Base-by-base conservation (phyloP, 2,888 invertebrate species). In the Rugalucina vietnamica region DNA sequence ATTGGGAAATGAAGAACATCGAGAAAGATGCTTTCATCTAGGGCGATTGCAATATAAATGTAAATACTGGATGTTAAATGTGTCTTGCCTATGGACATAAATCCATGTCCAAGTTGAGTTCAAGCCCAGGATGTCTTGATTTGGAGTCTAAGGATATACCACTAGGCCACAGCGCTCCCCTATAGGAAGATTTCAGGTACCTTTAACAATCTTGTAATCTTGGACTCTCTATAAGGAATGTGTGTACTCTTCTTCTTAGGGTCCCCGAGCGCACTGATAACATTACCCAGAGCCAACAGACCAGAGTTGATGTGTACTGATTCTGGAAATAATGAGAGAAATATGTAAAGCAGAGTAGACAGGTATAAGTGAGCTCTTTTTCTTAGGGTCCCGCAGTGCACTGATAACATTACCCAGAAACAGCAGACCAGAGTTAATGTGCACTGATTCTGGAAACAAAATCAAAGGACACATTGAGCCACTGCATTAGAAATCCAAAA, bases 231-330 rank as follows among this genome's bases (percentile, higher is more conserved):
- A 89, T 95, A 95, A 5, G 95, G 95, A 84, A 95, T 94, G 88
- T 95, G 95, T 18, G 90, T 85, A n/a, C 90, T 86, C 86, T 93
- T 94, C 90, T 93, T 94, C 87, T 94, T 95, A 0, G 91, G 90
- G 84, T 95, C 95, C 5, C 94, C 93, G 36, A 95, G 88, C 10
- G 95, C 94, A 90, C 94, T 94, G 88, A 95, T 95, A 3, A 95
- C 95, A 90, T 95, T 95, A 14, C 95, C 95, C 54, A 95, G 91
- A 4, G 95, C 94, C 85, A 95, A 88, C 57, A 95, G 88, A 4
- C 95, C 95, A 70, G 93, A 94, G 89, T 95, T 95, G 77, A 95
- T 95, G 86, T 95, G 93, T n/a, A 95, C 94, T 14, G 95, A 95
- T 85, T 95, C 95, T 95, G 92, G 65, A 90, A 89, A 32, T 37